These are phyloP conservation scores for Panopea generosa DNA, from an alignment of 2,888 invertebrate species.

Conservation along the genomic window DNA sequence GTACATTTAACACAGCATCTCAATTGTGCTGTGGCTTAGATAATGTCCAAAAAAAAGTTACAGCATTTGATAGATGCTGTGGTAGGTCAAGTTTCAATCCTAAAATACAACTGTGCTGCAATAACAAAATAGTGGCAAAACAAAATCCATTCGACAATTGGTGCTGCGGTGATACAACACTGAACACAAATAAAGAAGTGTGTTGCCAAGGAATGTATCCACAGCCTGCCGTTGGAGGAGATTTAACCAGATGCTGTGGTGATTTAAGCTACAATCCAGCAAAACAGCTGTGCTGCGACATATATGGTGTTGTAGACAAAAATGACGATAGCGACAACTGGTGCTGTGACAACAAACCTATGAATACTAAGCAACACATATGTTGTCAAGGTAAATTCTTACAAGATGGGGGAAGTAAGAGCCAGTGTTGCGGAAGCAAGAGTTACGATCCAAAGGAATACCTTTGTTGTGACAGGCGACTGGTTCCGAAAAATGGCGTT, in stretches of 20 bases:
- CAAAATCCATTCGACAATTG: conserved; percentile 47
- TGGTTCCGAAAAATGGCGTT: conserved; percentile 29
- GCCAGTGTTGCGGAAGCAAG: conserved; percentile 39
- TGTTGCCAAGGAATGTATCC: conserved; percentile 48
- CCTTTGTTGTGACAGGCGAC: conserved; percentile 39
- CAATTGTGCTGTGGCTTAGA: conserved; percentile 52
- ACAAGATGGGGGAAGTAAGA: conserved; percentile 29
- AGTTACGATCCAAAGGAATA: conserved; percentile 29
- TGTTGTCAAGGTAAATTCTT: conserved; percentile 43
- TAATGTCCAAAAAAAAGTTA: conserved; percentile 31
- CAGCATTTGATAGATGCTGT: conserved; percentile 36
- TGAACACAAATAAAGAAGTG: conserved; percentile 47
- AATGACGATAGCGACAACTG: conserved; percentile 35
- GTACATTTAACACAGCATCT: conserved; percentile 38
- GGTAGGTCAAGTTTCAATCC: conserved; percentile 41
- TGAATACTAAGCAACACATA: conserved; percentile 42
- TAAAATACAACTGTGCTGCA: conserved; percentile 42
- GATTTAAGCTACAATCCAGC: conserved; percentile 42
- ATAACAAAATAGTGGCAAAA: conserved; percentile 34
- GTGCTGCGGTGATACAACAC: conserved; percentile 42
- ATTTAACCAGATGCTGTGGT: conserved; percentile 51
- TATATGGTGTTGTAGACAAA: conserved; percentile 30
- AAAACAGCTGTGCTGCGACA: conserved; percentile 44
- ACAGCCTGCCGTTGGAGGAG: conserved; percentile 34
- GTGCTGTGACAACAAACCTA: conserved; percentile 49